phyloP scores from a whole-genome alignment of 2,888 invertebrate species.

The Athalia cordata region DNA sequence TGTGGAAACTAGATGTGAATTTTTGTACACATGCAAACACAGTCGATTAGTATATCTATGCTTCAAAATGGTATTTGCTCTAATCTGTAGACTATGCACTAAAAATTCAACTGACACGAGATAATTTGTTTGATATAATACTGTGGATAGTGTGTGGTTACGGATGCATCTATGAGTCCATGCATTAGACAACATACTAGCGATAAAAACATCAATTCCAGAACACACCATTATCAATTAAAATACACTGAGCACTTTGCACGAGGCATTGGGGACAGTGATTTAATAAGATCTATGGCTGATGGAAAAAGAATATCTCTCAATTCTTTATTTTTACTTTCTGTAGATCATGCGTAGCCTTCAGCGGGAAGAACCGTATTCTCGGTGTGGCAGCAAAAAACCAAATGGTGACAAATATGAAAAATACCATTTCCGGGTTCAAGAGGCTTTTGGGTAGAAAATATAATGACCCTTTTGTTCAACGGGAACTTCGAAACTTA shows the following conservation, averaged over 20 bases:
- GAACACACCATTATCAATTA: not conserved
- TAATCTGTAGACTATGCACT: not conserved
- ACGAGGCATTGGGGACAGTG: not conserved
- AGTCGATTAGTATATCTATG: conserved; percentile 1
- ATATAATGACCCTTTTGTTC: conserved; percentile 91
- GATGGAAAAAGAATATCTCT: not conserved
- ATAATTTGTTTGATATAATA: conserved; percentile 15
- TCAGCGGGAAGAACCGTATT: conserved; percentile 93
- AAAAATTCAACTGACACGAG: not conserved
- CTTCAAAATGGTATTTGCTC: conserved; percentile 1
- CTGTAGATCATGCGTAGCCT: conserved; percentile 94
- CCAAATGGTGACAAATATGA: conserved; percentile 97
- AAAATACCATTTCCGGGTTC: conserved; percentile 95
- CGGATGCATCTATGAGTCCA: not conserved
- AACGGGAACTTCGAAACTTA: conserved; percentile 86
- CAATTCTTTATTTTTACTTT: no score
- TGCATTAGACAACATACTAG: not conserved
- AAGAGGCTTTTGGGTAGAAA: conserved; percentile 94
- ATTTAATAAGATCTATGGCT: not conserved
- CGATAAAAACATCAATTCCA: not conserved
- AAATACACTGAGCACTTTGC: not conserved
- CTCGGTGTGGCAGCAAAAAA: conserved; percentile 98
- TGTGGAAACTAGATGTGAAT: conserved; percentile 1
- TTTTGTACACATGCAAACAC: not conserved
- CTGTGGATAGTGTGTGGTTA: not conserved